Percentiles rank a stretch among this genome's conserved stretches.
Evolutionary conservation across 2,888 invertebrate species (phyloP).

Genomic region (Drosophila borealis): DNA sequence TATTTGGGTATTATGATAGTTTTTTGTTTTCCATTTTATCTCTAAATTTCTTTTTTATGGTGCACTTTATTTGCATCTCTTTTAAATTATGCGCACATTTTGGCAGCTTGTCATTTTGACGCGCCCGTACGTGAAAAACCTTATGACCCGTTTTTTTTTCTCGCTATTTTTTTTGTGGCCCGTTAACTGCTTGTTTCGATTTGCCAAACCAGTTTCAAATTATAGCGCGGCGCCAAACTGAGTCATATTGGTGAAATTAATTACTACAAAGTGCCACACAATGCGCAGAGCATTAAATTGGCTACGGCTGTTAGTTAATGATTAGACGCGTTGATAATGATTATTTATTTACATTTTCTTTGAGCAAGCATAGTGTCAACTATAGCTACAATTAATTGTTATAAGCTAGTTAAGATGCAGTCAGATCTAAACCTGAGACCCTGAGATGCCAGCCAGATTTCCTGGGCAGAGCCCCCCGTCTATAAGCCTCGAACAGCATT

Average conservation of each 20-base stretch:
- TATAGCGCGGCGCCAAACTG: slow-evolving; percentile 25
- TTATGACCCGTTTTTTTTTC: slow-evolving; percentile 40
- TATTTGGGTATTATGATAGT: slow-evolving; percentile 27
- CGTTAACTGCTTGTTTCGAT: slow-evolving; percentile 50
- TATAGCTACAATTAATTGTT: background rate
- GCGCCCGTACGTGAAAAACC: slow-evolving; percentile 45
- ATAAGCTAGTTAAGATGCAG: background rate
- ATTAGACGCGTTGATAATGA: slow-evolving; percentile 21
- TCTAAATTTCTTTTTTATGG: slow-evolving; percentile 12
- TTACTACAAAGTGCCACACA: slow-evolving; percentile 58
- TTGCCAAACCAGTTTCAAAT: slow-evolving; percentile 52
- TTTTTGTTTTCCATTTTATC: slow-evolving; percentile 33
- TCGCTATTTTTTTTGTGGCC: slow-evolving; percentile 11
- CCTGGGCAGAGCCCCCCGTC: slow-evolving; percentile 8
- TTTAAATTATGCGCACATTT: slow-evolving; percentile 43
- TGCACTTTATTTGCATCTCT: slow-evolving; percentile 33
- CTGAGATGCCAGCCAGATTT: slow-evolving; percentile 13
- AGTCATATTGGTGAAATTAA: slow-evolving; percentile 55
- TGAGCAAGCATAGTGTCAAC: background rate
- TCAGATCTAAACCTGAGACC: slow-evolving; percentile 8
- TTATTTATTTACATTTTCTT: slow-evolving; percentile 2
- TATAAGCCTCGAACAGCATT: slow-evolving; percentile 35
- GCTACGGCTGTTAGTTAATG: slow-evolving; percentile 36
- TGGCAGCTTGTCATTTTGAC: slow-evolving; percentile 56
- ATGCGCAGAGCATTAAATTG: slow-evolving; percentile 54